These are phyloP conservation scores for Ormyrus labotus DNA, from an alignment of 2,888 invertebrate species.

Conservation along the genomic window DNA sequence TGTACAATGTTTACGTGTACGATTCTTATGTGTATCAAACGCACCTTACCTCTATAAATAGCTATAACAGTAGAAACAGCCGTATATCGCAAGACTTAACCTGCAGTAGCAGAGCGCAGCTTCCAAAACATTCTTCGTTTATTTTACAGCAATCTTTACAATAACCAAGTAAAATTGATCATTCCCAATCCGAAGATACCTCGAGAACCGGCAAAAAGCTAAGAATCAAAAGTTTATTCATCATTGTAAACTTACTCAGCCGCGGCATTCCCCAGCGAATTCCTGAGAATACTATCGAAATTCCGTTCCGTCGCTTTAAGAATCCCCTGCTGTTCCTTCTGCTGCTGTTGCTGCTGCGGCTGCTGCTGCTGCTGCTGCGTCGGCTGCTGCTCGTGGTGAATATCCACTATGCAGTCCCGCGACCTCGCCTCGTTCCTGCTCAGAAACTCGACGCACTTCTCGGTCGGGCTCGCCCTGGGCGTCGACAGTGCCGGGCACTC, in stretches of 20 bases:
- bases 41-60: too few species aligned
- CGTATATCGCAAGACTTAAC: too few species aligned
- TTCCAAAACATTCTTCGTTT: too few species aligned
- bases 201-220: too few species aligned
- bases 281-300: constrained; percentile 62
- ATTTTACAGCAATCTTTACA: too few species aligned
- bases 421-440: constrained; percentile 60
- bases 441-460: constrained; percentile 73
- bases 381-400: constrained; percentile 42
- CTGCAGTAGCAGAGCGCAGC: too few species aligned
- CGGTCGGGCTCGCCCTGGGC: constrained; percentile 71
- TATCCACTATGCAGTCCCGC: constrained; percentile 52
- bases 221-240: too few species aligned
- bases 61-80: too few species aligned
- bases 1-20: too few species aligned
- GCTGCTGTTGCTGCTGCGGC: background rate
- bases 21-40: too few species aligned
- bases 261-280: background rate
- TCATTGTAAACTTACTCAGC: constrained; percentile 33
- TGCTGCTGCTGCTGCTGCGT: background rate
- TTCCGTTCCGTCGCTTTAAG: constrained; percentile 65
- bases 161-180: too few species aligned
- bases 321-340: constrained; percentile 32
- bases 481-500: constrained; percentile 67
- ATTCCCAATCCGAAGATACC: too few species aligned